Conservation (phyloP, 2,888 invertebrate genomes). For the Drosophila anomelani region DNA sequence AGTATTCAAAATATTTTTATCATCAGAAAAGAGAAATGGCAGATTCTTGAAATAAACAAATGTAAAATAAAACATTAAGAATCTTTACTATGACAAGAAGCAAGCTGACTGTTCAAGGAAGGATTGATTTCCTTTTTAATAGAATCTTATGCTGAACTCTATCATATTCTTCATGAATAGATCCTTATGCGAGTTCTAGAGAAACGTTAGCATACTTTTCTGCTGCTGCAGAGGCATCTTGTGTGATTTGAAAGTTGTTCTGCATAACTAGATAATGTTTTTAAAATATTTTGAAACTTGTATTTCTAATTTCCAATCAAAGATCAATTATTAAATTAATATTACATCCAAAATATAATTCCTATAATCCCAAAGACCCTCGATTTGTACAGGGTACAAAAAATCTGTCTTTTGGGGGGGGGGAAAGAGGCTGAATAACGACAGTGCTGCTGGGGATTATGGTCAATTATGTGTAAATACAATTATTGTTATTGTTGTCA, state of each 20-base stretch:
- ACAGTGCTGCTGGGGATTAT: conserved; percentile 70
- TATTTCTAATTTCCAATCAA: too few species aligned
- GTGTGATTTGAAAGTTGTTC: background rate
- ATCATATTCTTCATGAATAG: too few species aligned
- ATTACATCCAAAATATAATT: background rate
- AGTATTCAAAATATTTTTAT: background rate
- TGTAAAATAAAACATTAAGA: background rate
- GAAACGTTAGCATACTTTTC: background rate
- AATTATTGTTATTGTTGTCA: conserved; percentile 67
- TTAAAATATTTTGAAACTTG: background rate
- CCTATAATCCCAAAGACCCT: background rate
- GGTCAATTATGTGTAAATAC: conserved; percentile 82
- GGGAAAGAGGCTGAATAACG: conserved; percentile 7
- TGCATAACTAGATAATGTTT: background rate
- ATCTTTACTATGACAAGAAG: background rate
- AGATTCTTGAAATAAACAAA: background rate
- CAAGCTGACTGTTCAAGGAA: too few species aligned
- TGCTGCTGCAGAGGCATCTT: background rate
- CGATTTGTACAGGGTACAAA: background rate
- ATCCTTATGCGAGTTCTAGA: background rate
- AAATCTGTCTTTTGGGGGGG: conserved; percentile 43
- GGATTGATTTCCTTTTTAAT: too few species aligned
- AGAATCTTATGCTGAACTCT: background rate
- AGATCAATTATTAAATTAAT: fast-evolving
- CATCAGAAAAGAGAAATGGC: background rate